Evolutionary conservation across 2,797 vertebrate species (phyloP).

Genomic region (Linurgus olivaceus): DNA sequence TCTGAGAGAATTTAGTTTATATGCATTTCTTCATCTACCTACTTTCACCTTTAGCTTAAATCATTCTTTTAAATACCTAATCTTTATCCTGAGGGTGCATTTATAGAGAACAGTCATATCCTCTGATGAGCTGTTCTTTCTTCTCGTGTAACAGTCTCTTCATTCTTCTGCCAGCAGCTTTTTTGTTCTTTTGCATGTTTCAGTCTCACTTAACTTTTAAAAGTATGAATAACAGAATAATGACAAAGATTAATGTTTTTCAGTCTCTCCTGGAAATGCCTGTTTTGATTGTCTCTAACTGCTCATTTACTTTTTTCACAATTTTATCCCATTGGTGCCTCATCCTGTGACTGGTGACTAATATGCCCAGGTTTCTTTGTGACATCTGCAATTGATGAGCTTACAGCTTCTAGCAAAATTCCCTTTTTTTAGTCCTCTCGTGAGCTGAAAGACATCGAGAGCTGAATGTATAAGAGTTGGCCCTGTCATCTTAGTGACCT

Average conservation of each 20-base stretch:
- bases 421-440: neutral
- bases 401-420: neutral
- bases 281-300: neutral
- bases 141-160: neutral
- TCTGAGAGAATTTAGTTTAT: neutral
- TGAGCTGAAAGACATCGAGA: neutral
- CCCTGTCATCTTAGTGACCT: neutral
- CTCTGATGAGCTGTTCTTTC: neutral
- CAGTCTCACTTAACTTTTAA: neutral
- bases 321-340: neutral
- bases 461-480: neutral
- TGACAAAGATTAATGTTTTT: neutral
- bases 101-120: neutral
- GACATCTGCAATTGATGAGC: slow-evolving; percentile 4
- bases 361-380: neutral
- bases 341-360: slow-evolving; percentile 29
- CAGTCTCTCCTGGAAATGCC: neutral
- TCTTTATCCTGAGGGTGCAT: neutral
- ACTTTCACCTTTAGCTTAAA: neutral
- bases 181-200: neutral
- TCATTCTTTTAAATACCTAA: neutral
- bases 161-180: neutral
- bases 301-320: neutral
- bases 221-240: neutral
- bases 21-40: neutral